phyloP scores from a whole-genome alignment of 2,888 invertebrate species.

The Hydrotaea diabolus region DNA sequence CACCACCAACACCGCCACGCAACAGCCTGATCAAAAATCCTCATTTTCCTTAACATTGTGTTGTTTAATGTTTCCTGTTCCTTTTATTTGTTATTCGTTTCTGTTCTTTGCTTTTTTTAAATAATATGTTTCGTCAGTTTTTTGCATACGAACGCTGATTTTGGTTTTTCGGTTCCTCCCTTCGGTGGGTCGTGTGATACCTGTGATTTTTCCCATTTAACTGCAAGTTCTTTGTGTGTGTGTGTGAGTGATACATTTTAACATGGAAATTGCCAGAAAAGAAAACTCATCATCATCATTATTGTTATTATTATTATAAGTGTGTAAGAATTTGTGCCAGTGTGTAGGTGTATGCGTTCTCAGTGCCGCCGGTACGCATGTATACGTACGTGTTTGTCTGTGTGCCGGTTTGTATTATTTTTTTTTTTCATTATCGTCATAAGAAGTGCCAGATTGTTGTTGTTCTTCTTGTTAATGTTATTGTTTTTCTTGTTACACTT shows the following conservation, averaged over 20 bases:
- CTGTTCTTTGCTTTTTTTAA: background rate
- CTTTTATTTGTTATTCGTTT: background rate
- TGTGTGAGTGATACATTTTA: background rate
- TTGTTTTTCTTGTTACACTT: conserved; percentile 31
- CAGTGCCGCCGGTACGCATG: background rate
- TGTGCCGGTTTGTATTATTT: conserved; percentile 16
- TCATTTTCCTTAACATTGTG: background rate
- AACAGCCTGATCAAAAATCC: background rate
- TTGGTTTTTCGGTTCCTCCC: background rate
- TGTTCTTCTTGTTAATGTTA: conserved; percentile 39
- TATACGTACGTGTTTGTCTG: background rate
- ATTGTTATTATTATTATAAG: conserved; percentile 38
- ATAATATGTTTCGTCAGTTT: conserved; percentile 10
- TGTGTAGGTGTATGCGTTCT: background rate
- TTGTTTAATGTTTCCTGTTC: background rate
- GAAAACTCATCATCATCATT: conserved; percentile 45
- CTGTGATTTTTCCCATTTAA: conserved; percentile 7
- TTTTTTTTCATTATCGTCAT: conserved; percentile 44
- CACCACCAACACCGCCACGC: background rate
- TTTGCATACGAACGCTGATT: background rate
- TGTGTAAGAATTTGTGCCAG: background rate
- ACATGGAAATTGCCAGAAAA: conserved; percentile 16
- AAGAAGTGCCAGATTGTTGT: conserved; percentile 34
- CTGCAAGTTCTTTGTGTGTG: background rate
- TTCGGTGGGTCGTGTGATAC: background rate